phyloP scores from a whole-genome alignment of 2,888 invertebrate species.

The Mesoligia furuncula region DNA sequence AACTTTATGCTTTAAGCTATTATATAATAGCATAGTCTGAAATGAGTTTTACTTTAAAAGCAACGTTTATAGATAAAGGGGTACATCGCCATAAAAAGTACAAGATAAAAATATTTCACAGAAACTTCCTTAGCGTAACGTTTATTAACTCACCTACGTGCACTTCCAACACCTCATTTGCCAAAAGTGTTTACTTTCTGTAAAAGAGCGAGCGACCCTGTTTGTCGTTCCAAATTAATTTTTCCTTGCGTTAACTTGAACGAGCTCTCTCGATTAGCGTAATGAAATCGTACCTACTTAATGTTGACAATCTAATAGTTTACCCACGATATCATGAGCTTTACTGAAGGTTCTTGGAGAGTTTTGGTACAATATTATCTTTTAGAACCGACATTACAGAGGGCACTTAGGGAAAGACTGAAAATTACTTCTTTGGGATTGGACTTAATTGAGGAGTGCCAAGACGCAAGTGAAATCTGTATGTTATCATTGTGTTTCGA shows the following conservation, averaged over 20 bases:
- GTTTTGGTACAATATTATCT: constrained; percentile 17
- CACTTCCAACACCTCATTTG: constrained; percentile 40
- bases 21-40: too few relatives aligned
- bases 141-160: constrained; percentile 15
- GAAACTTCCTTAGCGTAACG: not conserved
- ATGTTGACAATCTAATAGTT: constrained; percentile 35
- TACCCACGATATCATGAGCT: constrained; percentile 7
- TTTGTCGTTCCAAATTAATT: constrained; percentile 59
- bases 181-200: constrained; percentile 35
- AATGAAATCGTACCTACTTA: constrained; percentile 55
- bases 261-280: constrained; percentile 43
- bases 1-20: too few relatives aligned
- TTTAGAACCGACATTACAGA: not conserved
- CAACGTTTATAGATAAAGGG: too few relatives aligned
- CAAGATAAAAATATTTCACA: not conserved
- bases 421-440: not conserved
- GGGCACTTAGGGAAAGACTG: not conserved
- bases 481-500: not conserved
- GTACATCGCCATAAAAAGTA: not conserved
- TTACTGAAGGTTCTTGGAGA: constrained; percentile 8
- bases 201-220: constrained; percentile 25
- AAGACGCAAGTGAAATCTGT: not conserved
- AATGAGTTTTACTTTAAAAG: too few relatives aligned
- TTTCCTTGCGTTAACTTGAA: constrained; percentile 46
- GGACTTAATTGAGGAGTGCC: not conserved